phyloP scores from a whole-genome alignment of 2,888 invertebrate species.

The Microctonus brassicae region DNA sequence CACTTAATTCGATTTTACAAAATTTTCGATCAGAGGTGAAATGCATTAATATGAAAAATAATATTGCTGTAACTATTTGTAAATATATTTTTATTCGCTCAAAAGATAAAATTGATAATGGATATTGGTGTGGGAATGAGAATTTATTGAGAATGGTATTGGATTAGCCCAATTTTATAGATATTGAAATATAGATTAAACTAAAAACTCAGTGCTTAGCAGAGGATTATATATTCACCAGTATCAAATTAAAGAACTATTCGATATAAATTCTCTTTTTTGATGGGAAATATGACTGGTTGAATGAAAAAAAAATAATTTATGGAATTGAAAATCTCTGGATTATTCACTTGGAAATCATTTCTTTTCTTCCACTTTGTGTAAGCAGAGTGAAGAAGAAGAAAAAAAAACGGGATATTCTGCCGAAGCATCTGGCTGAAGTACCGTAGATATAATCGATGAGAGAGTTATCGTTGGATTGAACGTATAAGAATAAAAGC shows the following conservation, averaged over 20 bases:
- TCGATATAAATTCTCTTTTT: not conserved
- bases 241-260: not conserved
- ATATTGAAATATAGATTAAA: slow-evolving; percentile 16
- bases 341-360: slow-evolving; percentile 9
- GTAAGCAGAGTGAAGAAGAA: not conserved
- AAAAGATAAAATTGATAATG: not conserved
- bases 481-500: slow-evolving; percentile 9
- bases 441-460: not conserved
- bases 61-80: too few species aligned
- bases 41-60: not conserved
- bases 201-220: not conserved
- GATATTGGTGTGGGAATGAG: not conserved
- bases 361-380: slow-evolving; percentile 6
- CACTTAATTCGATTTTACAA: not conserved
- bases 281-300: not conserved
- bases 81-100: not conserved
- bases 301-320: not conserved
- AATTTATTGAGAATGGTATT: not conserved
- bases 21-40: not conserved
- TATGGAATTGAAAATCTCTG: not conserved
- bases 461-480: slow-evolving; percentile 13
- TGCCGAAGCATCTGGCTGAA: not conserved
- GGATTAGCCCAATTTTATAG: not conserved
- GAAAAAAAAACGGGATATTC: not conserved
- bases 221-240: not conserved